Evolutionary conservation across 53 echinoderm and acorn worm genomes (phyloP).

Genomic region (Zoroaster sp.): DNA sequence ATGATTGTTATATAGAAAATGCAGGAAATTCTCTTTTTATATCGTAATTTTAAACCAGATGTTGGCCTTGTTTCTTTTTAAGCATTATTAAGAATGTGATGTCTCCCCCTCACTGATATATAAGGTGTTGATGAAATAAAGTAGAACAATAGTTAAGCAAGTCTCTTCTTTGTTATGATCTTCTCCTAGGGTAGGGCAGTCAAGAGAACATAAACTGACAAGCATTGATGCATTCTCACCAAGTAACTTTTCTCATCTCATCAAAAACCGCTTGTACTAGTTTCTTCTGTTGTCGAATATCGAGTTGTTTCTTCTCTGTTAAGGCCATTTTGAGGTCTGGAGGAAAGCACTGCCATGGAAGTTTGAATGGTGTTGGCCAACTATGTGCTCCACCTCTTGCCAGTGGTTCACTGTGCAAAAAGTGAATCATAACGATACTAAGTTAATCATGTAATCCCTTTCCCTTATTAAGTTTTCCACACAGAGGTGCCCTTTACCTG

Average conservation of each 20-base stretch:
- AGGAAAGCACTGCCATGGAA: constrained; percentile 15
- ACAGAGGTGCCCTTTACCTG: too few species aligned
- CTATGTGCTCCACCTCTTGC: not conserved
- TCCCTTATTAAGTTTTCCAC: too few species aligned
- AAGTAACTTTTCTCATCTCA: not conserved
- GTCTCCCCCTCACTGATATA: too few species aligned
- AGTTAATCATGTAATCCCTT: not conserved
- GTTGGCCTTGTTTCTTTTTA: too few species aligned
- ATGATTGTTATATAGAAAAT: too few species aligned
- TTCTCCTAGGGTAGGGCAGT: not conserved
- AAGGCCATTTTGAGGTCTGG: not conserved
- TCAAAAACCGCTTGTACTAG: constrained; percentile 10
- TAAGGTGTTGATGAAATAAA: too few species aligned
- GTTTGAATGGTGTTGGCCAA: constrained; percentile 1
- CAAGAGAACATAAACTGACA: not conserved
- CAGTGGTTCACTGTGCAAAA: not conserved
- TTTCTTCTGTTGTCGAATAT: not conserved
- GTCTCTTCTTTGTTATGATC: not conserved
- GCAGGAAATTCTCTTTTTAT: too few species aligned
- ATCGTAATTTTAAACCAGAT: too few species aligned
- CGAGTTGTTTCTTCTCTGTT: not conserved
- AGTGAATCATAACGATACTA: not conserved
- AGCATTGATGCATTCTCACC: not conserved
- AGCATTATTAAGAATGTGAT: too few species aligned
- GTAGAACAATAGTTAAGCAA: not conserved